Evolutionary conservation across 1,140 invertebrate species (phyloP).

Genomic region (Sarcophaga peregrina): DNA sequence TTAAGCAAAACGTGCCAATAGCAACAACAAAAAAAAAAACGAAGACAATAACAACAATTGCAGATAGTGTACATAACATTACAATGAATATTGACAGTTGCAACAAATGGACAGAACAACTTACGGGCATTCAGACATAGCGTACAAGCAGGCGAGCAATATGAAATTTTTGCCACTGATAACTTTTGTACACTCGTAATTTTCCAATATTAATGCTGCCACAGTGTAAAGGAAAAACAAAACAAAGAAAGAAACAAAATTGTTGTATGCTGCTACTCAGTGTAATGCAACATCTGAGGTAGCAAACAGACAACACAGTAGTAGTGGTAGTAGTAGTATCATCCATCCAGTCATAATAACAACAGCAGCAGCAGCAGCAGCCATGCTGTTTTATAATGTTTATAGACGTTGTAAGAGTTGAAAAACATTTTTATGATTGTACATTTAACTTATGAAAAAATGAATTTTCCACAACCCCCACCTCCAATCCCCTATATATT

Average conservation of each 20-base stretch:
- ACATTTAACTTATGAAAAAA: neutral
- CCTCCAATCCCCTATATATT: neutral
- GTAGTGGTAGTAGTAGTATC: neutral
- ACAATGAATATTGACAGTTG: constrained; percentile 31
- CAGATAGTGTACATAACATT: neutral
- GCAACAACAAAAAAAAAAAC: constrained; percentile 1
- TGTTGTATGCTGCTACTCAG: neutral
- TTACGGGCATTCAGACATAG: neutral
- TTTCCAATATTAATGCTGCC: neutral
- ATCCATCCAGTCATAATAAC: neutral
- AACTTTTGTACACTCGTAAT: neutral
- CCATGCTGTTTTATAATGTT: constrained; percentile 19
- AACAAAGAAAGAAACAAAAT: neutral
- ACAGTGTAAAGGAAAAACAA: neutral
- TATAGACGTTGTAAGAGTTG: neutral
- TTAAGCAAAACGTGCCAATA: constrained; percentile 21
- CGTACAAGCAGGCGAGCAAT: constrained; percentile 8
- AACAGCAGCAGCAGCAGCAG: neutral
- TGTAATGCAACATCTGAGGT: neutral
- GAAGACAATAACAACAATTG: neutral
- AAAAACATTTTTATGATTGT: constrained; percentile 10
- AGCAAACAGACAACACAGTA: no score
- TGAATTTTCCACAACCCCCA: neutral
- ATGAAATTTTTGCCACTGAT: neutral
- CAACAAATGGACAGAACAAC: constrained; percentile 3